Evolutionary conservation across 2,113 vertebrate genomes (phyloP).

Genomic region (Neomonachus schauinslandi): DNA sequence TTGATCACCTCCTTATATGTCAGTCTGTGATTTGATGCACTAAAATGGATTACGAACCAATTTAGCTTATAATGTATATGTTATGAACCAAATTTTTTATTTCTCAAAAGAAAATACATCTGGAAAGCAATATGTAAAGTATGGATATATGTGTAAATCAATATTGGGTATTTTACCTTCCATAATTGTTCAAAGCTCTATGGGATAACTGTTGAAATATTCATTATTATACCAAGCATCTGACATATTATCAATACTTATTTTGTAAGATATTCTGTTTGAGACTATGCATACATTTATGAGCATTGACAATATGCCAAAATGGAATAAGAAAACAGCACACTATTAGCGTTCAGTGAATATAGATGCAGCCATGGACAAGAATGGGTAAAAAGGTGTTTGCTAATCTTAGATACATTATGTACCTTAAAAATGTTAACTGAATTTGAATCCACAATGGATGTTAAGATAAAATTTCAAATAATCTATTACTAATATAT

Average conservation of each 20-base stretch:
- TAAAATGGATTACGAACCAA: neutral
- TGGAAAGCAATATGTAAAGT: neutral
- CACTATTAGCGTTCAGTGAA: neutral
- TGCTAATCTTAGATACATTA: neutral
- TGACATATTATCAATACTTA: slow-evolving; percentile 58
- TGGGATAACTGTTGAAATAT: slow-evolving; percentile 59
- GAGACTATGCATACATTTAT: slow-evolving; percentile 61
- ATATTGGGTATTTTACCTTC: slow-evolving; percentile 11
- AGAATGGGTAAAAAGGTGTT: neutral
- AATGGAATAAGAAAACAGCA: neutral
- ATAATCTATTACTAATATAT: neutral
- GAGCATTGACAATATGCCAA: slow-evolving; percentile 28
- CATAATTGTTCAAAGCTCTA: neutral
- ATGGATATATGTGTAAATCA: neutral
- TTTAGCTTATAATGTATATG: neutral
- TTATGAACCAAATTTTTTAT: neutral
- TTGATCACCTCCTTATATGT: neutral
- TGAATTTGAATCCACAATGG: neutral
- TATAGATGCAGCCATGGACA: neutral
- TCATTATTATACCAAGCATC: slow-evolving; percentile 33
- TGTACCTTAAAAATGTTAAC: slow-evolving; percentile 6
- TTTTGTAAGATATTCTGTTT: slow-evolving; percentile 43
- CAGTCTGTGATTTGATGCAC: neutral
- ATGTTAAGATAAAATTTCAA: slow-evolving; percentile 2
- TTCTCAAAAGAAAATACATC: neutral